phyloP scores from a whole-genome alignment of 2,113 vertebrate species.

The Crypturellus undulatus region DNA sequence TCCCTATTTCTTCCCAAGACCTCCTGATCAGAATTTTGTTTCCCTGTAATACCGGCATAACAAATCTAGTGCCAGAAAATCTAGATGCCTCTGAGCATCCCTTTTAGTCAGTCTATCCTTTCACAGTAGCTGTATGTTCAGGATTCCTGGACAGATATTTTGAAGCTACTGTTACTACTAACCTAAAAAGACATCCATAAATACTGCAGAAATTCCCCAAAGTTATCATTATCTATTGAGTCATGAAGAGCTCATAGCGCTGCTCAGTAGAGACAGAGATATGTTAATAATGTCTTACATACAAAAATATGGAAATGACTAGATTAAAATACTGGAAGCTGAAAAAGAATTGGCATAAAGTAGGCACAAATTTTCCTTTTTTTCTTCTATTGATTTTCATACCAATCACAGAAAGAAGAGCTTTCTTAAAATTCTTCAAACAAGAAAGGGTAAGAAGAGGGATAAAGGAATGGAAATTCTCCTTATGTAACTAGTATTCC shows the following conservation, averaged over 20 bases:
- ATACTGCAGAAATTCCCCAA: not conserved
- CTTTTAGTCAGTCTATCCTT: not conserved
- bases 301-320: not conserved
- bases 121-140: not conserved
- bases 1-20: not conserved
- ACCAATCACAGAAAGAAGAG: not conserved
- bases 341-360: not conserved
- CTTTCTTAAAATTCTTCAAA: not conserved
- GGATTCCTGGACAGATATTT: not conserved
- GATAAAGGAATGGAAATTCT: slow-evolving; percentile 23
- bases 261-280: not conserved
- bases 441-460: not conserved
- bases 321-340: not conserved
- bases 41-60: not conserved
- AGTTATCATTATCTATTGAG: not conserved
- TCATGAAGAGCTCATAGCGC: not conserved
- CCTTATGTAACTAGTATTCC: not conserved
- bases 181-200: not conserved
- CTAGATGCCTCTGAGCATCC: not conserved
- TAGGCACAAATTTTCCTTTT: not conserved
- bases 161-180: not conserved
- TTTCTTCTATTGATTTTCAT: not conserved
- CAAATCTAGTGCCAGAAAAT: not conserved
- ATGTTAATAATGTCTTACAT: not conserved
- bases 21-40: not conserved